phyloP scores from a whole-genome alignment of 2,113 vertebrate species.

The Pseudorectes ferrugineus region DNA sequence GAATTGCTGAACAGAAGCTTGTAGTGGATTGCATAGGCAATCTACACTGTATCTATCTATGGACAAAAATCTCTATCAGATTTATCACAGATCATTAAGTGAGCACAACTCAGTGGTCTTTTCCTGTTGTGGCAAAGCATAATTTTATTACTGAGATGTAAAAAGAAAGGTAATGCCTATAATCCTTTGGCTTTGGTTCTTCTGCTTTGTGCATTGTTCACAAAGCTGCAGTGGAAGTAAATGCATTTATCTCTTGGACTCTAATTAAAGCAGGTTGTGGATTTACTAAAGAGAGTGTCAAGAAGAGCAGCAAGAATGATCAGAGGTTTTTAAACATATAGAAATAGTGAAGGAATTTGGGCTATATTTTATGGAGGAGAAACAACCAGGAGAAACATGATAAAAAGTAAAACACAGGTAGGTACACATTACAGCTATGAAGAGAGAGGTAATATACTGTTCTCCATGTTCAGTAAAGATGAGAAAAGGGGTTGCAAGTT shows the following conservation, averaged over 20 bases:
- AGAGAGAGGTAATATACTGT: background rate
- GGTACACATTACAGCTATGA: background rate
- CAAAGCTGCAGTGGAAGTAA: background rate
- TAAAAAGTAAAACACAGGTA: background rate
- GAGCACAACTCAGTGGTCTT: background rate
- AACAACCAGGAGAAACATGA: background rate
- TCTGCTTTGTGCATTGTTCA: background rate
- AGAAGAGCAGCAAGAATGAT: background rate
- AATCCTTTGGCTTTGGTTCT: background rate
- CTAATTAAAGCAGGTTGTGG: background rate
- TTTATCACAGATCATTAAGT: background rate
- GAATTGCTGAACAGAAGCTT: background rate
- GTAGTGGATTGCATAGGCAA: background rate
- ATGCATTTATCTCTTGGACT: accelerated
- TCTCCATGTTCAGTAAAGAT: background rate
- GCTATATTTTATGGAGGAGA: background rate
- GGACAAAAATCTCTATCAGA: background rate
- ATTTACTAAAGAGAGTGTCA: background rate
- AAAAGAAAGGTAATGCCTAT: background rate
- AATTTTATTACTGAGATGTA: background rate
- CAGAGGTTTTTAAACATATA: background rate
- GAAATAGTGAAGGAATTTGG: background rate
- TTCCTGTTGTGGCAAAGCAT: background rate
- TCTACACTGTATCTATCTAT: background rate
- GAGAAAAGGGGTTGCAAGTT: background rate